These are phyloP conservation scores for Pandemis corylana DNA, from an alignment of 2,888 invertebrate species.

Conservation along the genomic window DNA sequence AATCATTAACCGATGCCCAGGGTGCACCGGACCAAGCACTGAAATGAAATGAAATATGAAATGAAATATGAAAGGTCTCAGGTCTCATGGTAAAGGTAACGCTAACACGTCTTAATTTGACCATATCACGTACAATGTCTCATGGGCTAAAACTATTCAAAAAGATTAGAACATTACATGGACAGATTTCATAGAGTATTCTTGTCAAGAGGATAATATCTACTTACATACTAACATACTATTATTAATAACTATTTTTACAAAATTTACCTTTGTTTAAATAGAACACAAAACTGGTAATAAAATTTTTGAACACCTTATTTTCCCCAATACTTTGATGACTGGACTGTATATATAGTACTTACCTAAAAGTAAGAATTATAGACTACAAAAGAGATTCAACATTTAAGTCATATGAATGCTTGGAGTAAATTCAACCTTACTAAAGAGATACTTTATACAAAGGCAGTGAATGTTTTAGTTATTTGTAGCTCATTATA, in stretches of 20 bases:
- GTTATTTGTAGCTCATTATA: background rate
- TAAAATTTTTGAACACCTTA: background rate
- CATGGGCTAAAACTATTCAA: no score
- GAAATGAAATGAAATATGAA: no score
- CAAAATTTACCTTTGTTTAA: constrained; percentile 28
- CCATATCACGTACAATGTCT: background rate
- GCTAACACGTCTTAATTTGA: background rate
- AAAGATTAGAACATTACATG: background rate
- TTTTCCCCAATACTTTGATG: background rate
- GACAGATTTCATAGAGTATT: background rate
- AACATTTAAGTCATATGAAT: background rate
- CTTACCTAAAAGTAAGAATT: background rate
- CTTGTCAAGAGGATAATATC: constrained; percentile 4
- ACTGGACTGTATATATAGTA: background rate
- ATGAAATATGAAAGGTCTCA: no score
- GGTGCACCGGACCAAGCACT: no score
- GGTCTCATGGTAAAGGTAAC: no score
- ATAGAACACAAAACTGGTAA: constrained; percentile 1
- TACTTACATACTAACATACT: constrained; percentile 20
- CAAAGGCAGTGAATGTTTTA: background rate
- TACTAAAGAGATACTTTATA: background rate
- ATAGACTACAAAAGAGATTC: constrained; percentile 1
- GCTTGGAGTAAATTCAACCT: background rate
- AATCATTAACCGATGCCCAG: no score
- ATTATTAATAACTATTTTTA: constrained; percentile 20